Evolutionary conservation across 2,797 vertebrate species (phyloP).

Genomic region (Ficedula albicollis): DNA sequence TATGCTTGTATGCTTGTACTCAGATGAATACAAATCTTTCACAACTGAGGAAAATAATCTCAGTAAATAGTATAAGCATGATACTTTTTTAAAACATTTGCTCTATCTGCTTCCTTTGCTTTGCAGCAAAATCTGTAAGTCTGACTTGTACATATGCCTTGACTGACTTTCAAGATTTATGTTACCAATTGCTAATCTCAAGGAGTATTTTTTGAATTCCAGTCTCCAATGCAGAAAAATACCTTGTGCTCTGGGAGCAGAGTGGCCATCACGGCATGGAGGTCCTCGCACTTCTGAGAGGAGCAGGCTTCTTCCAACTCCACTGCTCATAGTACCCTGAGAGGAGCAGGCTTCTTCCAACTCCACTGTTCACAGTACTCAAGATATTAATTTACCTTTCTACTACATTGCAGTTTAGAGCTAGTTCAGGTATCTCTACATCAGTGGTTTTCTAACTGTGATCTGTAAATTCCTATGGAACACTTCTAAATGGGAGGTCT

Average conservation of each 20-base stretch:
- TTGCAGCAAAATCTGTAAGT: background rate
- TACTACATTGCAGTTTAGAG: background rate
- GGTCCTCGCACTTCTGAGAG: fast-evolving
- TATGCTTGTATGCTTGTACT: background rate
- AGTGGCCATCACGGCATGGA: background rate
- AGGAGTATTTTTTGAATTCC: background rate
- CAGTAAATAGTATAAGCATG: background rate
- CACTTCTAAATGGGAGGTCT: constrained; percentile 32
- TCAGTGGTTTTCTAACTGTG: constrained; percentile 24
- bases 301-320: background rate
- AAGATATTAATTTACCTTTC: background rate
- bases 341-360: background rate
- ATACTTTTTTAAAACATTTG: background rate
- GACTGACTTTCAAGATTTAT: background rate
- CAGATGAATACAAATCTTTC: background rate
- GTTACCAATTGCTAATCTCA: background rate
- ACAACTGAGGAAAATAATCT: background rate
- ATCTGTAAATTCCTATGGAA: background rate
- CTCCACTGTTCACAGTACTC: background rate
- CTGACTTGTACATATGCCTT: background rate
- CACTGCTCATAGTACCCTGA: no score
- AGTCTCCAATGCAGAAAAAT: background rate
- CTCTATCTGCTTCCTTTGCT: background rate
- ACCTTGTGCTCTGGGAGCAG: background rate
- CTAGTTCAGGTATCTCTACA: constrained; percentile 20